These are phyloP conservation scores for Meteorus cinctellus DNA, from an alignment of 2,888 invertebrate genomes.

Conservation along the genomic window DNA sequence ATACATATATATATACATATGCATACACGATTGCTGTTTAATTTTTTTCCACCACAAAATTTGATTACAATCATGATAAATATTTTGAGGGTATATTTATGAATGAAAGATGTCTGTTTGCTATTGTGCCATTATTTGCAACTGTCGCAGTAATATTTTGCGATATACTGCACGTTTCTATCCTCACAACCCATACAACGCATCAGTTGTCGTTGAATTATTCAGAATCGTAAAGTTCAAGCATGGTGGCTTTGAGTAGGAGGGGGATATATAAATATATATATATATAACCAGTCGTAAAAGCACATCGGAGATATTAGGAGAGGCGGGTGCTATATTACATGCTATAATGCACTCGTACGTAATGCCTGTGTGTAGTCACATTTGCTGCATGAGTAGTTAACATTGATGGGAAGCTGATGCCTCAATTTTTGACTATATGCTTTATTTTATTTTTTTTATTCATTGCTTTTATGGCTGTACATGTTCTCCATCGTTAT, in stretches of 20 bases:
- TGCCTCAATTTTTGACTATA: neutral
- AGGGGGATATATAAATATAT: neutral
- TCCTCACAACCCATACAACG: neutral
- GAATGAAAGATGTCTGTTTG: neutral
- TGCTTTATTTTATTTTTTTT: neutral
- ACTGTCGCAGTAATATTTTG: constrained; percentile 12
- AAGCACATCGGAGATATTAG: constrained; percentile 51
- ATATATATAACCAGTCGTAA: constrained; percentile 43
- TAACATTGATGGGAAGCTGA: neutral
- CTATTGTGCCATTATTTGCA: neutral
- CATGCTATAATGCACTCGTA: constrained; percentile 52
- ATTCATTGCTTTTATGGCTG: constrained; percentile 5
- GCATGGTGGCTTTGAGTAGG: constrained; percentile 33
- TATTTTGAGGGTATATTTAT: neutral
- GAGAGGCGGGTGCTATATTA: constrained; percentile 50
- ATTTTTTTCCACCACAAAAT: neutral
- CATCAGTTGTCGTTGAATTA: constrained; percentile 49
- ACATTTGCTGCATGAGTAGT: neutral
- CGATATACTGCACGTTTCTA: neutral
- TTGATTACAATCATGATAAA: neutral
- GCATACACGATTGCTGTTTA: neutral
- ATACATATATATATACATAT: neutral
- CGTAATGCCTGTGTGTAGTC: constrained; percentile 25
- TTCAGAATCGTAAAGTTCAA: constrained; percentile 54
- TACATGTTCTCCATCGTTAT: too few species aligned